phyloP scores from a whole-genome alignment of 2,888 invertebrate species.

The Amblyteles armatorius region DNA sequence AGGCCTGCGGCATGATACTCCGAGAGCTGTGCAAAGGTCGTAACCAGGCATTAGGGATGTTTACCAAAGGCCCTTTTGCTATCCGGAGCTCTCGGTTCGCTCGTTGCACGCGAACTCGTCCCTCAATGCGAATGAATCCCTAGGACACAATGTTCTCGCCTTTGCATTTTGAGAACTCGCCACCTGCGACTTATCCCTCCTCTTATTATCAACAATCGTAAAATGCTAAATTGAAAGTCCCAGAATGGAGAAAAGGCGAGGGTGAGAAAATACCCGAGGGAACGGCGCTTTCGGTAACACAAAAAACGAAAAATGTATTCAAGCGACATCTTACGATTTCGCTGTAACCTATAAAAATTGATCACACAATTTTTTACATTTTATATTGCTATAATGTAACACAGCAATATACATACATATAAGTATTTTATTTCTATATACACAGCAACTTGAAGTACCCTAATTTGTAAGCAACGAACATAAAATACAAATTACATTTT shows the following conservation, averaged over 20 bases:
- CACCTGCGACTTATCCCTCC: conserved; percentile 82
- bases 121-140: conserved; percentile 64
- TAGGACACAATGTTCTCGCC: conserved; percentile 59
- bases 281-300: conserved; percentile 29
- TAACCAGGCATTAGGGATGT: conserved; percentile 84
- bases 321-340: conserved; percentile 10
- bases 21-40: conserved; percentile 76
- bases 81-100: conserved; percentile 61
- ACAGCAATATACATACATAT: too few species aligned
- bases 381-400: conserved; percentile 7
- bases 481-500: conserved; percentile 3
- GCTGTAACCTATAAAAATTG: conserved; percentile 38
- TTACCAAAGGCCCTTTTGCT: conserved; percentile 82
- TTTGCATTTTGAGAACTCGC: conserved; percentile 69
- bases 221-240: conserved; percentile 84
- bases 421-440: background rate
- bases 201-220: conserved; percentile 85
- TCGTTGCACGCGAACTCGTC: conserved; percentile 69
- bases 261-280: conserved; percentile 64
- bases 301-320: conserved; percentile 22
- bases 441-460: conserved; percentile 1
- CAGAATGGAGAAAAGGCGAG: conserved; percentile 71
- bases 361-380: conserved; percentile 28
- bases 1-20: conserved; percentile 72
- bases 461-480: conserved; percentile 11